Percentiles rank a stretch among this genome's conserved stretches.
These are phyloP conservation scores for Bubo scandiacus DNA, from an alignment of 2,113 vertebrate genomes.

Conservation along the genomic window DNA sequence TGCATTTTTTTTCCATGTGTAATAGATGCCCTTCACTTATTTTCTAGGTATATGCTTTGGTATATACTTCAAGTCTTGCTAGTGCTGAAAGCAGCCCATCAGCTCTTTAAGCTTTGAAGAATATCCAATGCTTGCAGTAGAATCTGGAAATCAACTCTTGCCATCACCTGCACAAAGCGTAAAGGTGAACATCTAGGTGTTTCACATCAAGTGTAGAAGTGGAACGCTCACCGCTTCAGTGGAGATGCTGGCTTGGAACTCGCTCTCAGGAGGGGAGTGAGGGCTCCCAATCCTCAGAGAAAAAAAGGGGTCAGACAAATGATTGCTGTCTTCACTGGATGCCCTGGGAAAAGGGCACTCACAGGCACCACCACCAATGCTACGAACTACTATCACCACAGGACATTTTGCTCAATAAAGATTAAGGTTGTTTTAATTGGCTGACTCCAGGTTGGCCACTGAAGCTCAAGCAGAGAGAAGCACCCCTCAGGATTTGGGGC, in stretches of 20 bases:
- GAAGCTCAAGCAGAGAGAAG: not conserved
- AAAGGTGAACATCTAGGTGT: not conserved
- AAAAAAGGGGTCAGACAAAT: not conserved
- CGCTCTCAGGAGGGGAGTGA: not conserved
- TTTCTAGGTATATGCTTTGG: not conserved
- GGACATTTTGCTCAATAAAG: not conserved
- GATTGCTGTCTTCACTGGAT: not conserved
- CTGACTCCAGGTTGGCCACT: not conserved
- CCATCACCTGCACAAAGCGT: not conserved
- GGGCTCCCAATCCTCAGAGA: not conserved
- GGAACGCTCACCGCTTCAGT: not conserved
- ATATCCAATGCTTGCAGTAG: not conserved
- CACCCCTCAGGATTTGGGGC: not conserved
- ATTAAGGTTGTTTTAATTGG: not conserved
- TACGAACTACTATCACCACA: not conserved
- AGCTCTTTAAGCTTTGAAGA: not conserved
- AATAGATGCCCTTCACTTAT: not conserved
- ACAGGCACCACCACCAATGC: not conserved
- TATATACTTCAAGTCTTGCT: not conserved
- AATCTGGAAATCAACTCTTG: not conserved
- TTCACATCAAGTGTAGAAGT: not conserved
- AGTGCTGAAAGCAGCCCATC: not conserved
- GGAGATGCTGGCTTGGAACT: not conserved
- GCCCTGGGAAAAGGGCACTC: not conserved
- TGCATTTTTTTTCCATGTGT: not conserved